These are phyloP conservation scores for Piaya cayana DNA, from an alignment of 2,113 vertebrate genomes.

Conservation along the genomic window DNA sequence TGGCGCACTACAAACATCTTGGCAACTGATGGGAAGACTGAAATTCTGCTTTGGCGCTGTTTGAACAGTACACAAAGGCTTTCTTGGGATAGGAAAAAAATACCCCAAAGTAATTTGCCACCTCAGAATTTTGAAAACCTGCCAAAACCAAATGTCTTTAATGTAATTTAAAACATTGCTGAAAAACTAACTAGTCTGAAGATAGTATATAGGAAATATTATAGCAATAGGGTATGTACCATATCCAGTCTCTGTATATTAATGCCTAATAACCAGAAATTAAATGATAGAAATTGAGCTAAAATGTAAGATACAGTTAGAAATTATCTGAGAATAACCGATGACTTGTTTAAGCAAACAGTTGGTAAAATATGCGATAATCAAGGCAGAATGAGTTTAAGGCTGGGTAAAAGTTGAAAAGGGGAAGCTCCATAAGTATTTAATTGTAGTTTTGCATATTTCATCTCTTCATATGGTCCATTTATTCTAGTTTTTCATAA, in stretches of 20 bases:
- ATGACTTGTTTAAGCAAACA: background rate
- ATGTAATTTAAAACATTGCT: background rate
- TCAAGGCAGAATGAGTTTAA: background rate
- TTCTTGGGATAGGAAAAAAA: background rate
- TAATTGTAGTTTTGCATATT: background rate
- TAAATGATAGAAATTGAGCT: background rate
- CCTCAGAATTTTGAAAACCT: background rate
- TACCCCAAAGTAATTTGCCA: accelerated
- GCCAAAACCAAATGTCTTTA: background rate
- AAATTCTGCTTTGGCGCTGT: background rate
- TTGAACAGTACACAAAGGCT: background rate
- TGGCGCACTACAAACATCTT: background rate
- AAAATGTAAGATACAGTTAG: background rate
- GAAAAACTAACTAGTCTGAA: background rate
- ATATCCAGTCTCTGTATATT: background rate
- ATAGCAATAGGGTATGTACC: background rate
- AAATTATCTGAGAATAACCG: background rate
- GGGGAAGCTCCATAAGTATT: background rate
- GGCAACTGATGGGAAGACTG: background rate
- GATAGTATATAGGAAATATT: background rate
- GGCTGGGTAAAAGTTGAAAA: background rate
- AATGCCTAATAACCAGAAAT: background rate
- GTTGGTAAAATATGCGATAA: background rate
- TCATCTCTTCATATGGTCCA: background rate
- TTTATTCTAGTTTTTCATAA: background rate